Percentiles rank a stretch among this genome's conserved stretches.
Evolutionary conservation across 1,140 invertebrate genomes (phyloP).

Genomic region (Batillaria attramentaria): DNA sequence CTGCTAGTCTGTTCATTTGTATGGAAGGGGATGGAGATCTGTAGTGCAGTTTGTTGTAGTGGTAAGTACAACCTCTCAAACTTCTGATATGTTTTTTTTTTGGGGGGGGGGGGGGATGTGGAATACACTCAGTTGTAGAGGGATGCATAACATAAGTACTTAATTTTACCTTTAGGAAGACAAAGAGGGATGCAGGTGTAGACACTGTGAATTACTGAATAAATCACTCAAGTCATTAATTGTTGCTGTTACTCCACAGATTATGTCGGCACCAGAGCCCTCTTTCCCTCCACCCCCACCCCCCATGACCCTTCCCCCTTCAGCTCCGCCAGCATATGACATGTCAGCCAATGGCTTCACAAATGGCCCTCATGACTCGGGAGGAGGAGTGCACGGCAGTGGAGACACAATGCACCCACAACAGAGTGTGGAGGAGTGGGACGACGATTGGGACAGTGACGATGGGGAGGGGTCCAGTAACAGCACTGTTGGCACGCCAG

Average conservation of each 20-base stretch:
- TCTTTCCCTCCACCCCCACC: conserved; percentile 73
- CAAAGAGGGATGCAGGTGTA: no score
- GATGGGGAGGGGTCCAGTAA: conserved; percentile 79
- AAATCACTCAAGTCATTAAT: no score
- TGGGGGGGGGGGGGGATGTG: neutral
- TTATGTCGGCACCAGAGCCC: conserved; percentile 66
- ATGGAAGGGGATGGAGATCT: no score
- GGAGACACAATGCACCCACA: conserved; percentile 37
- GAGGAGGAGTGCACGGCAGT: conserved; percentile 15
- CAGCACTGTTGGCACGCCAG: conserved; percentile 49
- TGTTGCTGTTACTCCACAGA: conserved; percentile 43
- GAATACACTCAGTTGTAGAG: no score
- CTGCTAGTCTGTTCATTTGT: no score
- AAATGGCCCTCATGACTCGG: conserved; percentile 18
- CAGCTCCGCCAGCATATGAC: conserved; percentile 52
- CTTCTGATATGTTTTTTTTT: conserved; percentile 5
- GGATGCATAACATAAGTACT: no score
- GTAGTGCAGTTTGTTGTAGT: no score
- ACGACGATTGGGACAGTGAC: conserved; percentile 89
- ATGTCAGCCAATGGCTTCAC: conserved; percentile 34
- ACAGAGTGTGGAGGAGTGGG: conserved; percentile 79
- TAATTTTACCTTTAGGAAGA: no score
- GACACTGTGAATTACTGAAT: no score
- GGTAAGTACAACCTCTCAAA: no score
- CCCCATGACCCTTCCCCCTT: conserved; percentile 68